phyloP scores from a whole-genome alignment of 2,113 vertebrate species.

The Sinocyclocheilus maitianheensis region DNA sequence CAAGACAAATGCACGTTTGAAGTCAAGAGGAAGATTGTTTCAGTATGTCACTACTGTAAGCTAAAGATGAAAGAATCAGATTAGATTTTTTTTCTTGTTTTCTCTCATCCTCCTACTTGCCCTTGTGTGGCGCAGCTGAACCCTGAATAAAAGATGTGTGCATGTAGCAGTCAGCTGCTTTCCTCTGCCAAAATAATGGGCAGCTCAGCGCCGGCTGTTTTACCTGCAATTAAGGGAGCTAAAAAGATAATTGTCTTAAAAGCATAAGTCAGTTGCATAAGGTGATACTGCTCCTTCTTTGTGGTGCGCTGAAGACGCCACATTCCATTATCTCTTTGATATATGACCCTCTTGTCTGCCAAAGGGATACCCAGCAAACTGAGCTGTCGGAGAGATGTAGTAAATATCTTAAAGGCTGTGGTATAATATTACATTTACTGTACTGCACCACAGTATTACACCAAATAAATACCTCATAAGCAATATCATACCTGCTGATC shows the following conservation, averaged over 20 bases:
- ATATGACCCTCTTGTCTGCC: conserved; percentile 38
- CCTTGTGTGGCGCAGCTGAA: conserved; percentile 14
- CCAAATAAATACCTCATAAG: conserved; percentile 15
- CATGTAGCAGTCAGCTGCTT: conserved; percentile 40
- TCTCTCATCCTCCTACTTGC: conserved; percentile 36
- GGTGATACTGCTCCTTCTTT: conserved; percentile 38
- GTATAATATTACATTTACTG: conserved; percentile 11
- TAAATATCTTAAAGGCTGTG: conserved; percentile 30
- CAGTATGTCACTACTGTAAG: conserved; percentile 20
- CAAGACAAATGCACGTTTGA: conserved; percentile 31
- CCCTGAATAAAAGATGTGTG: conserved; percentile 26
- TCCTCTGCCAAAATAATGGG: conserved; percentile 51
- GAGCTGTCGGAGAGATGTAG: neutral
- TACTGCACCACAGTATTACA: conserved; percentile 3
- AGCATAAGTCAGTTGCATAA: conserved; percentile 45
- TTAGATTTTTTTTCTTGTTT: conserved; percentile 4
- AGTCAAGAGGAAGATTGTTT: conserved; percentile 48
- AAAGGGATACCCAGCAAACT: conserved; percentile 48
- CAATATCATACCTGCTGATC: neutral
- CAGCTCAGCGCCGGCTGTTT: conserved; percentile 40
- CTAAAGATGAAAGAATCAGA: conserved; percentile 44
- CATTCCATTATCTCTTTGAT: conserved; percentile 51
- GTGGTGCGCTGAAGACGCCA: conserved; percentile 42
- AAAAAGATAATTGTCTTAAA: conserved; percentile 60
- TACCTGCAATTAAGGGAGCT: conserved; percentile 62